Evolutionary conservation across 1,140 invertebrate genomes (phyloP).

Genomic region (Leptinotarsa lineolata): DNA sequence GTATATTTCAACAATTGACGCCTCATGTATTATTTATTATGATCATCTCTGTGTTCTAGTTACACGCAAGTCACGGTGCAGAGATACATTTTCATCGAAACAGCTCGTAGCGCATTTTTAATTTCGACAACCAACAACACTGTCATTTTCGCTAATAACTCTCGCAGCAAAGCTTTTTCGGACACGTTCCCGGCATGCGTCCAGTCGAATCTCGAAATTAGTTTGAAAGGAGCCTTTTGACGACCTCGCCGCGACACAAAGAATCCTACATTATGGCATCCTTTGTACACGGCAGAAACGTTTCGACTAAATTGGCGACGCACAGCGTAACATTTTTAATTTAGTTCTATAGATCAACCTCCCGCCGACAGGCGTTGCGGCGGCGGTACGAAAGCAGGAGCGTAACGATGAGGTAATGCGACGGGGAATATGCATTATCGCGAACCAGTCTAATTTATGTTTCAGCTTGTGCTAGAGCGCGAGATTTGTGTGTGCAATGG

Average conservation of each 20-base stretch:
- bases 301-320: slow-evolving; percentile 17
- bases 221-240: slow-evolving; percentile 2
- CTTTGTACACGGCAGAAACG: slow-evolving; percentile 6
- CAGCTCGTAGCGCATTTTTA: neutral
- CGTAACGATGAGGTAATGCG: too few species aligned
- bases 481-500: too few species aligned
- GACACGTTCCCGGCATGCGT: neutral
- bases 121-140: neutral
- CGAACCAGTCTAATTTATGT: too few species aligned
- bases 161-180: neutral
- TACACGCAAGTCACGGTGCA: too few species aligned
- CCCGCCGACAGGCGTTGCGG: too few species aligned
- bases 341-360: neutral
- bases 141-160: neutral
- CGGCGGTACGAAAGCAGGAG: too few species aligned
- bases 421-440: too few species aligned
- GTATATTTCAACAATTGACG: too few species aligned
- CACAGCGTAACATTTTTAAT: slow-evolving; percentile 18
- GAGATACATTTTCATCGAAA: too few species aligned
- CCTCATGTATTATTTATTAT: too few species aligned
- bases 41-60: too few species aligned
- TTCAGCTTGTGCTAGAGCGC: too few species aligned
- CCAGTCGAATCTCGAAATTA: neutral
- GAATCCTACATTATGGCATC: slow-evolving; percentile 1
- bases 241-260: slow-evolving; percentile 1